These are phyloP conservation scores for Parapsyche elsis DNA, from an alignment of 1,140 invertebrate species.

Conservation along the genomic window DNA sequence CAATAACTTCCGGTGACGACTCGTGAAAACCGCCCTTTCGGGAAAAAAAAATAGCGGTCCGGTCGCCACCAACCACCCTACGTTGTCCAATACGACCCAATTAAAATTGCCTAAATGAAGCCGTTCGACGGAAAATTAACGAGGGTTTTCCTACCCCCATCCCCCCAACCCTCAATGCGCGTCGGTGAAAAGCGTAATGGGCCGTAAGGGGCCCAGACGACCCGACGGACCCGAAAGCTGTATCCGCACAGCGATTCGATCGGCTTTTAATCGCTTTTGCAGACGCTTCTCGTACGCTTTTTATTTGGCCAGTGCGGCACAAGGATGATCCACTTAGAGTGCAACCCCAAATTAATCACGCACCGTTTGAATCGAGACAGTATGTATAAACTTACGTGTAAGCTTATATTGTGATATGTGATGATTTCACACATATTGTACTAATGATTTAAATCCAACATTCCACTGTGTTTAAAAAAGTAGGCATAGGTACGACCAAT, in stretches of 20 bases:
- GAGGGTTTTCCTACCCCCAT: conserved; percentile 12
- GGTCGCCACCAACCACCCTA: background rate
- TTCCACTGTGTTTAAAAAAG: too few species aligned
- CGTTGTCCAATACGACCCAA: conserved; percentile 10
- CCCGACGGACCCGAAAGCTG: background rate
- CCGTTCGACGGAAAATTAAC: conserved; percentile 30
- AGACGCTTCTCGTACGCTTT: background rate
- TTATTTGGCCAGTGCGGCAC: too few species aligned
- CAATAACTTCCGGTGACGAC: background rate
- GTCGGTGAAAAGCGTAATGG: conserved; percentile 29
- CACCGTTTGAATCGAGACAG: too few species aligned
- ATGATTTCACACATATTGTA: too few species aligned
- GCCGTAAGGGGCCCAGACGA: background rate
- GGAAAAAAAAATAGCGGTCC: background rate
- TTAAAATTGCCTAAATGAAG: conserved; percentile 30
- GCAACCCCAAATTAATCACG: too few species aligned
- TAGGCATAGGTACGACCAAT: too few species aligned
- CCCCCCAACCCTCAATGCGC: background rate
- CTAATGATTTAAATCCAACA: too few species aligned
- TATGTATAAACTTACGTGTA: too few species aligned
- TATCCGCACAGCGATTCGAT: background rate
- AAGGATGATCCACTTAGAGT: too few species aligned
- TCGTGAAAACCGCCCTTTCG: conserved; percentile 15
- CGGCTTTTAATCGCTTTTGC: conserved; percentile 3
- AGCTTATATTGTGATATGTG: too few species aligned